Conservation (phyloP, 2,797 vertebrate genomes). For the Peromyscus nudipes region DNA sequence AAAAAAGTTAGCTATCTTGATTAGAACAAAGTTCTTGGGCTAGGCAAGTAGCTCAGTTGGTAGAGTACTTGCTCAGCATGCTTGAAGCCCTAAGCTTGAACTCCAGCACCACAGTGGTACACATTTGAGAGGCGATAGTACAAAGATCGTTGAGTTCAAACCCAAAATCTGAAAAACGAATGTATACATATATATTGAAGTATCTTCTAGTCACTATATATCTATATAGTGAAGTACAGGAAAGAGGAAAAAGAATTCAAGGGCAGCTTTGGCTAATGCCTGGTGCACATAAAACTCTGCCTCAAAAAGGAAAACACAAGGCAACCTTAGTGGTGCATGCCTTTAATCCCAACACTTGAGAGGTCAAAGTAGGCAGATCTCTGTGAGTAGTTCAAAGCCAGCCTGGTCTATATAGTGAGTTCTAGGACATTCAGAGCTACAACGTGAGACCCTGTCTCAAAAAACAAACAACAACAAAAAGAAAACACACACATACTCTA, state of each 20-base stretch:
- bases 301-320: background rate
- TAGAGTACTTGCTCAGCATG: background rate
- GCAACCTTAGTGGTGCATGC: background rate
- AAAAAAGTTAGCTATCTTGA: conserved; percentile 3
- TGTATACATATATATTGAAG: background rate
- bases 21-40: conserved; percentile 4
- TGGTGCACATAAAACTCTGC: background rate
- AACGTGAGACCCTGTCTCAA: background rate
- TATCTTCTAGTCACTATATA: background rate
- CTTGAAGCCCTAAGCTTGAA: background rate
- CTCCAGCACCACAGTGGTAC: background rate
- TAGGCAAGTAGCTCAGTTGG: background rate
- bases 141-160: background rate
- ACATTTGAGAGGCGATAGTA: background rate
- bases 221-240: background rate
- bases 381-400: background rate
- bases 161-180: background rate
- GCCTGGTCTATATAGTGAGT: background rate
- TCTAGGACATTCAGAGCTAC: background rate
- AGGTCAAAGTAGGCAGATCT: background rate
- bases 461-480: background rate
- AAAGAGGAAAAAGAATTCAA: background rate
- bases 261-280: background rate
- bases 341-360: background rate
- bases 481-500: background rate